A percentile compares a stretch with the other conserved stretches of the same genome.
phyloP scores from a whole-genome alignment of 2,888 invertebrate genomes.

The Dyspetes luteomarginatus region DNA sequence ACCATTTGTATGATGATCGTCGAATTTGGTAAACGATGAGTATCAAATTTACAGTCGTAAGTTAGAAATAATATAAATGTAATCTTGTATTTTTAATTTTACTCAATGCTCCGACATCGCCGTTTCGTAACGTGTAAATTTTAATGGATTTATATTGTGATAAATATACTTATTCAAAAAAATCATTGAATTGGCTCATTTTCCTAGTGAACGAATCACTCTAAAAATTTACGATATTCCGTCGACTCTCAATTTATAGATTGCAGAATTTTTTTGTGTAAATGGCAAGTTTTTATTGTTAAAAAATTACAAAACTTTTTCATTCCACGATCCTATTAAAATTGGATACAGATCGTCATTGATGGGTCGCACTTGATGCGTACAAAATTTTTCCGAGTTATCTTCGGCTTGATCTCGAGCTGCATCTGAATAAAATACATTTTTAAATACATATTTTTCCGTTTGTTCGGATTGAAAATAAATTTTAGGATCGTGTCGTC shows the following conservation, averaged over 20 bases:
- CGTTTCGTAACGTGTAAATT: constrained; percentile 13
- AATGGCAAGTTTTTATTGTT: not conserved
- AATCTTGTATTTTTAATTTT: constrained; percentile 19
- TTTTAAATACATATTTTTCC: not conserved
- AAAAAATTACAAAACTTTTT: not conserved
- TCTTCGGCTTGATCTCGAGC: not conserved
- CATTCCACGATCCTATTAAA: too few relatives aligned
- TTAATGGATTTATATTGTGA: constrained; percentile 58
- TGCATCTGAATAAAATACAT: not conserved
- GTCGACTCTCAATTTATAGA: not conserved
- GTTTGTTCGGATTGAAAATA: not conserved
- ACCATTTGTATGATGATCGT: constrained; percentile 1
- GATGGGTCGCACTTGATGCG: not conserved
- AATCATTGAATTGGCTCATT: too few relatives aligned
- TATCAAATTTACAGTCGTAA: not conserved
- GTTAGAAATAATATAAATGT: constrained; percentile 22
- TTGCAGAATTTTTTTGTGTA: not conserved
- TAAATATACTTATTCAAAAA: constrained; percentile 57
- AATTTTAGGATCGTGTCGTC: constrained; percentile 27
- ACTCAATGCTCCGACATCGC: constrained; percentile 11
- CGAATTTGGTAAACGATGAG: not conserved
- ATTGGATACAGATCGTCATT: not conserved
- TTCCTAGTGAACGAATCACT: constrained; percentile 79
- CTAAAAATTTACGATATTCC: not conserved
- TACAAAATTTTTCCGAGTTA: not conserved